Evolutionary conservation across 1,140 invertebrate species (phyloP), one percentile per base, ranked within the genome.

Genomic region (Drosophila neocordata): DNA sequence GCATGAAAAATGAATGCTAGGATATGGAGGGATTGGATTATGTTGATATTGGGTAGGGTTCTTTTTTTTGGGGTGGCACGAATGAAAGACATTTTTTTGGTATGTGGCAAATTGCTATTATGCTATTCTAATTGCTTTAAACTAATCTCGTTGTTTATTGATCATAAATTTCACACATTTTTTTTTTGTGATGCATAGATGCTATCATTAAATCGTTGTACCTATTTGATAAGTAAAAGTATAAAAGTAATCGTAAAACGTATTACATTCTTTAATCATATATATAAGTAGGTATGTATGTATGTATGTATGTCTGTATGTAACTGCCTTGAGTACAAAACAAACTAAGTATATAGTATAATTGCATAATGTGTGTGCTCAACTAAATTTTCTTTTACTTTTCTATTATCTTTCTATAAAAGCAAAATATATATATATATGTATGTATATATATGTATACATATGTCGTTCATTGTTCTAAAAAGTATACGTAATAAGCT

Each of bases 101-200:
- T 81, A 58, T 51, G 62, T n/a, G 65, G 66, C 77, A 74, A 51
- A 69, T 68, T 24, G 52, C 66, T 88, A 83, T 75, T 70, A 63
- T 13, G 55, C 69, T 88, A 88, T 69, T 77, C 84, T 87, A 87
- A 79, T 87, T 83, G 69, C 73, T 73, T 76, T 83, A 79, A 79
- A 79, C 89, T 90, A 90, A 83, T 89, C 69, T 91, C 85, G 89
- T 90, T 91, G 89, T 90, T 83, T 82, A 78, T 79, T 90, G 60
- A 75, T 72, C 55, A 75, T 67, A 64, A 58, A 73, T 83, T 73
- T 66, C 77, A 83, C 68, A 74, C 65, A 31, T 24, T 24, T 24
- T 24, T 24, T 61, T 71, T 76, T 70, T 76, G 62, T 63, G 74
- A 31, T 58, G 44, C 51, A 73, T 52, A 66, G 51, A 63, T 57